Conservation (phyloP, 2,797 vertebrate species). For the Phrynocephalus vlangalii region DNA sequence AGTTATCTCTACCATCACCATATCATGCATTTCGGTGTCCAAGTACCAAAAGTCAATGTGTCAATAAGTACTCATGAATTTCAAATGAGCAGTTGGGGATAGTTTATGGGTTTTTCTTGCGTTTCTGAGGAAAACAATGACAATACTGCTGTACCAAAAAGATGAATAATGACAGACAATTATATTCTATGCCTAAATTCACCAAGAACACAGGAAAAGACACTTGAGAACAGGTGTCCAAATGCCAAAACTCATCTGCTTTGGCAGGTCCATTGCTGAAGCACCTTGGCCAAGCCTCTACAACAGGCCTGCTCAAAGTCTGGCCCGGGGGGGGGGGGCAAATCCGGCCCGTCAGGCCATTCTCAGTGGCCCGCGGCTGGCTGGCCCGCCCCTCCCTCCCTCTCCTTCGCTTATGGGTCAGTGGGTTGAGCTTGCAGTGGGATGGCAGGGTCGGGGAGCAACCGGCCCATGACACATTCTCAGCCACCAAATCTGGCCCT, state of each 20-base stretch:
- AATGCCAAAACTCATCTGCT: background rate
- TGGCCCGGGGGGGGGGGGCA: too few species aligned
- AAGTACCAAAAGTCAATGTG: background rate
- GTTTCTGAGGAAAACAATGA: background rate
- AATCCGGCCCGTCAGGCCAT: too few species aligned
- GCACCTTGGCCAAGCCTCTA: background rate
- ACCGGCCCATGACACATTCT: too few species aligned
- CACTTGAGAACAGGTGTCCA: slow-evolving; percentile 5
- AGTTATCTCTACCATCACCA: background rate
- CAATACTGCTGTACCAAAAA: slow-evolving; percentile 20
- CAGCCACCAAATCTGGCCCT: too few species aligned
- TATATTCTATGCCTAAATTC: slow-evolving; percentile 22
- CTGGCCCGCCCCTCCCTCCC: too few species aligned
- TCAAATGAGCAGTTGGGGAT: slow-evolving; percentile 30
- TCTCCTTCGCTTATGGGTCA: too few species aligned
- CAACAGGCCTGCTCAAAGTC: too few species aligned
- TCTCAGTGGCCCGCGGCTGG: too few species aligned
- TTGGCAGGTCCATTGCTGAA: slow-evolving; percentile 4
- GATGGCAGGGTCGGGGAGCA: too few species aligned
- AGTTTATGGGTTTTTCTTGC: background rate
- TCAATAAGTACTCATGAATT: slow-evolving; percentile 49
- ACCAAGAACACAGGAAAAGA: slow-evolving; percentile 13
- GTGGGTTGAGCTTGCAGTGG: too few species aligned
- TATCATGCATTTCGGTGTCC: slow-evolving; percentile 30
- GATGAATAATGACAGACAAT: background rate